Percentiles rank a stretch among this genome's conserved stretches.
Evolutionary conservation across 2,113 vertebrate species (phyloP).

Genomic region (Salvelinus fontinalis): DNA sequence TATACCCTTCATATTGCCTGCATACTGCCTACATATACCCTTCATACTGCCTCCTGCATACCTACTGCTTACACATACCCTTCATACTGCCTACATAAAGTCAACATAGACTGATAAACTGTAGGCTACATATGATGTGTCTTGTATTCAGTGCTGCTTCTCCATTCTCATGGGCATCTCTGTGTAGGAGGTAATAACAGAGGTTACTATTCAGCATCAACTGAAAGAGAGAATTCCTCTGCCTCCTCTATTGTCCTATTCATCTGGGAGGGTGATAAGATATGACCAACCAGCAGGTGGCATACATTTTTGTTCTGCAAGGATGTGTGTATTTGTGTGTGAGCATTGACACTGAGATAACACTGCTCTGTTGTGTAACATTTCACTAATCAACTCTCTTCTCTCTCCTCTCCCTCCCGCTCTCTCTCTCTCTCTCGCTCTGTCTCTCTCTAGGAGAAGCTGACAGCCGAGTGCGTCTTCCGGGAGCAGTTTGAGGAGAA

Average conservation of each 20-base stretch:
- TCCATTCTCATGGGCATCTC: too few species aligned
- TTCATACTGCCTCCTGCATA: neutral
- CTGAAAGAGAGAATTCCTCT: neutral
- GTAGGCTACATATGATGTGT: too few species aligned
- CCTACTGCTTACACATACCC: too few species aligned
- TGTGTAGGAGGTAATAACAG: neutral
- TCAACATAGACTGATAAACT: neutral
- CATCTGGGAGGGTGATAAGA: neutral
- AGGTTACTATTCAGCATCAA: neutral
- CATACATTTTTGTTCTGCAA: conserved; percentile 9
- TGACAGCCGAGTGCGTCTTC: conserved; percentile 94
- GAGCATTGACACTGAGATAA: neutral
- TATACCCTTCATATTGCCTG: neutral
- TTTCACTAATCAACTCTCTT: neutral
- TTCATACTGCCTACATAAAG: neutral
- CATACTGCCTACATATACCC: neutral
- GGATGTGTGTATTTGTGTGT: neutral
- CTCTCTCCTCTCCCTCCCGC: neutral
- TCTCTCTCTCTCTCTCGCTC: conserved; percentile 23
- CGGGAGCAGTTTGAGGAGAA: conserved; percentile 99
- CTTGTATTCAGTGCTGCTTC: too few species aligned
- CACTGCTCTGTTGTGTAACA: conserved; percentile 9
- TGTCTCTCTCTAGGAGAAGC: conserved; percentile 83
- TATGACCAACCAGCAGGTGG: conserved; percentile 28
- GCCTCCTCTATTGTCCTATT: neutral